Conservation (phyloP, 2,888 invertebrate species). For the Rotaria socialis region DNA sequence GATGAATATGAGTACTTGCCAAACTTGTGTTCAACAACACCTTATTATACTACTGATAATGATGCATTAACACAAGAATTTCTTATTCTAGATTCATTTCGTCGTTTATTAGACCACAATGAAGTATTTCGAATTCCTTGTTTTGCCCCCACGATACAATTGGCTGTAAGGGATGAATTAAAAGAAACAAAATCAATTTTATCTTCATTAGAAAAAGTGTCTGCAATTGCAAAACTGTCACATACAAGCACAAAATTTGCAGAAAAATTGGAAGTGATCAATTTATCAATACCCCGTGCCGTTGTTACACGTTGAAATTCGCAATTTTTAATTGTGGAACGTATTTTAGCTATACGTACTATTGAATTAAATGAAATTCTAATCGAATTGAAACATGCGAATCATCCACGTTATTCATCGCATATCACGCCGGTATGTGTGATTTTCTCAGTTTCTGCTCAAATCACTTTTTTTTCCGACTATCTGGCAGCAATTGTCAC, state of each 20-base stretch:
- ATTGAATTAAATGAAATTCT: constrained; percentile 1
- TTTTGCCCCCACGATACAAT: not conserved
- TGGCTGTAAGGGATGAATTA: not conserved
- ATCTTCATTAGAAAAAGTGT: not conserved
- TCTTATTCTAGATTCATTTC: not conserved
- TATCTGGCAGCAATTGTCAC: not conserved
- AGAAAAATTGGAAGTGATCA: not conserved
- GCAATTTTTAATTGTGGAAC: not conserved
- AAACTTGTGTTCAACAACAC: not conserved
- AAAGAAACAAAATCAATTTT: not conserved
- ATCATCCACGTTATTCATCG: too few relatives aligned
- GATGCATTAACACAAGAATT: not conserved
- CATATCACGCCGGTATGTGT: not conserved
- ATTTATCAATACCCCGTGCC: not conserved
- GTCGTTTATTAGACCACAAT: not conserved
- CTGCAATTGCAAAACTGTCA: not conserved
- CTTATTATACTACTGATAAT: not conserved
- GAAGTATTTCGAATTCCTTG: not conserved
- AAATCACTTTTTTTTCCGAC: not conserved
- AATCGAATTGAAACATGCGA: not conserved
- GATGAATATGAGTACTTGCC: not conserved
- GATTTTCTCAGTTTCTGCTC: not conserved
- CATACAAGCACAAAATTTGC: not conserved
- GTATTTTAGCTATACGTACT: not conserved
- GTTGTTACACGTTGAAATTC: not conserved